Evolutionary conservation across 1,140 invertebrate genomes (phyloP).

Genomic region (Cydia amplana): DNA sequence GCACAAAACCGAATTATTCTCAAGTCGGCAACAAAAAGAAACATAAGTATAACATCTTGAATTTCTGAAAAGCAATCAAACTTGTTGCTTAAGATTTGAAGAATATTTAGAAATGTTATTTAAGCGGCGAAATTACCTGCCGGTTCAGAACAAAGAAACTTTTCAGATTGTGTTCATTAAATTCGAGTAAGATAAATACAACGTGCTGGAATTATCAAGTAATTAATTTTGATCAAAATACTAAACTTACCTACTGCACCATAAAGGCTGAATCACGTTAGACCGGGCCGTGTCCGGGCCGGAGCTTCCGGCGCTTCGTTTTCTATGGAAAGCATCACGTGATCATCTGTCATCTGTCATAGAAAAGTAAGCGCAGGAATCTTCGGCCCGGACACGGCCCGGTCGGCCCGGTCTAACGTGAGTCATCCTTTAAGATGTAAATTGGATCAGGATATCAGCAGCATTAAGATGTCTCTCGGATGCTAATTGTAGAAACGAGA

Average conservation of each 20-base stretch:
- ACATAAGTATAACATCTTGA: not conserved
- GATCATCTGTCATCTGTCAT: no score
- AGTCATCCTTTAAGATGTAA: no score
- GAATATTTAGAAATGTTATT: slow-evolving; percentile 23
- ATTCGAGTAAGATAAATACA: slow-evolving; percentile 22
- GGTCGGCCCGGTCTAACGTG: no score
- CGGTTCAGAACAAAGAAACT: slow-evolving; percentile 10
- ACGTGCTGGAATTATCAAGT: not conserved
- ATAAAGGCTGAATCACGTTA: no score
- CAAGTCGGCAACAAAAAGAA: slow-evolving; percentile 5
- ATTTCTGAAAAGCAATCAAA: slow-evolving; percentile 25
- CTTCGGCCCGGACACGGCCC: no score
- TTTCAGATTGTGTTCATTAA: slow-evolving; percentile 19
- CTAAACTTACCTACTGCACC: not conserved
- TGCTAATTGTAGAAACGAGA: no score
- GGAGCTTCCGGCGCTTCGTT: no score
- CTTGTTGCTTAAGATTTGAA: slow-evolving; percentile 11
- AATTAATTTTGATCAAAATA: not conserved
- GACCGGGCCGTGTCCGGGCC: no score
- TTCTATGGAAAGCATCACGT: no score
- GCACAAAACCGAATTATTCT: not conserved
- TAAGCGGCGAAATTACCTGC: slow-evolving; percentile 8
- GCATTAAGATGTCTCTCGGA: no score
- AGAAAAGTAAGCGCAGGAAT: no score
- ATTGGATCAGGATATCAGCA: no score